These are phyloP conservation scores for Reticulitermes lucifugus DNA, from an alignment of 2,888 invertebrate genomes.

Conservation along the genomic window DNA sequence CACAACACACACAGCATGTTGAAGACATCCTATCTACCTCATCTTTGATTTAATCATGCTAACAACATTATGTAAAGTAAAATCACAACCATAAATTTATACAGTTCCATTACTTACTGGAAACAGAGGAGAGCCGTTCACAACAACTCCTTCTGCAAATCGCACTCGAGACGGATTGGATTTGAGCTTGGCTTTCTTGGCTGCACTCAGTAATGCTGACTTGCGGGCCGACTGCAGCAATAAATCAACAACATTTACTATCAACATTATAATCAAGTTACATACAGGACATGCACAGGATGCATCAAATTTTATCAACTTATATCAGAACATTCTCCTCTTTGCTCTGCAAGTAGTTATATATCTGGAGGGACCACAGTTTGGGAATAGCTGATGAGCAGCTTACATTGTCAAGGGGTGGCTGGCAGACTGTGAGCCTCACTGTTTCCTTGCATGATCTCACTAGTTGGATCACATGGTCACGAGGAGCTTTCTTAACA, in stretches of 20 bases:
- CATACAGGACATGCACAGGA: too few species aligned
- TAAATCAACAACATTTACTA: constrained; percentile 28
- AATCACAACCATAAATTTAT: too few species aligned
- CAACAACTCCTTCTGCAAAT: constrained; percentile 90
- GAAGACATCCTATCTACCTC: too few species aligned
- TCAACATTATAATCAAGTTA: too few species aligned
- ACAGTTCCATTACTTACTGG: constrained; percentile 69
- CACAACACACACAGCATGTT: too few species aligned
- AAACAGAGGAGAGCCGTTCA: constrained; percentile 85
- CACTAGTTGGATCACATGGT: constrained; percentile 90
- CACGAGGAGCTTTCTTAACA: constrained; percentile 85
- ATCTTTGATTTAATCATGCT: neutral
- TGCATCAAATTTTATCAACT: too few species aligned
- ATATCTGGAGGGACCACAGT: too few species aligned
- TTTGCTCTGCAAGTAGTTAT: too few species aligned
- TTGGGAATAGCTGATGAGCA: constrained; percentile 43
- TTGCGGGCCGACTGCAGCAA: constrained; percentile 70
- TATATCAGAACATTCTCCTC: too few species aligned
- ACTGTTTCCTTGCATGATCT: constrained; percentile 84
- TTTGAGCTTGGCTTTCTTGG: constrained; percentile 84
- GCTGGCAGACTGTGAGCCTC: constrained; percentile 85
- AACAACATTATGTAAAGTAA: too few species aligned
- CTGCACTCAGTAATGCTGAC: constrained; percentile 88
- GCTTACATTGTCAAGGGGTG: constrained; percentile 75
- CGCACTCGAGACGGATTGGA: constrained; percentile 86